Percentiles rank a stretch among this genome's conserved stretches.
Evolutionary conservation across 1,140 invertebrate species (phyloP).

Genomic region (Drosophila sturtevanti): DNA sequence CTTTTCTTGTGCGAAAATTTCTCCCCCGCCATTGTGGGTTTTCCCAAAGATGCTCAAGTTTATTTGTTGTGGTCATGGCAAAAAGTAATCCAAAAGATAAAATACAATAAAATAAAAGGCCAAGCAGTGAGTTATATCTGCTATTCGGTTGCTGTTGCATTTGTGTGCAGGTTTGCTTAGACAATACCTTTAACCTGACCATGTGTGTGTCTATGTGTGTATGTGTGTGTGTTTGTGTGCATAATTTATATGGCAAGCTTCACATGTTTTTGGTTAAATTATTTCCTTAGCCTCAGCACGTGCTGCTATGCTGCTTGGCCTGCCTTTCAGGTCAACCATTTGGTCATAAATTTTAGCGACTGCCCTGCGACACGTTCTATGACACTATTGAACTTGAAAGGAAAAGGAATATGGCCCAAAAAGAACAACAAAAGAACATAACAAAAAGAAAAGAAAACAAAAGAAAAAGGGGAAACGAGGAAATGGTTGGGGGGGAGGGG

Average conservation of each 20-base stretch:
- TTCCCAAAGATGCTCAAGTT: constrained; percentile 74
- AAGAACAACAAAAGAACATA: constrained; percentile 46
- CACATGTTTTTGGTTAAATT: constrained; percentile 80
- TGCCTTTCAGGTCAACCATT: constrained; percentile 70
- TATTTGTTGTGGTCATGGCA: constrained; percentile 81
- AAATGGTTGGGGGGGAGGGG: no score
- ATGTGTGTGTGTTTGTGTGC: constrained; percentile 50
- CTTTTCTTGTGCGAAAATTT: constrained; percentile 29
- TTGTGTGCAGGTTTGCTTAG: constrained; percentile 66
- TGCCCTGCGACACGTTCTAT: constrained; percentile 77
- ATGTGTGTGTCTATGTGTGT: constrained; percentile 38
- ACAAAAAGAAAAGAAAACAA: not conserved
- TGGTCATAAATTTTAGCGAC: constrained; percentile 75
- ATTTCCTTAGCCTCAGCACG: constrained; percentile 68
- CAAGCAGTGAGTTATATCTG: constrained; percentile 74
- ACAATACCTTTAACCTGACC: constrained; percentile 70
- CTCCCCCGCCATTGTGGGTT: constrained; percentile 33
- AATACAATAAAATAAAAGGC: constrained; percentile 82
- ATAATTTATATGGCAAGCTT: constrained; percentile 76
- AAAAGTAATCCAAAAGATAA: constrained; percentile 81
- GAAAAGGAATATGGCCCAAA: constrained; percentile 48
- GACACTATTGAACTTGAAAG: constrained; percentile 79
- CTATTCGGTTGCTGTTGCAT: constrained; percentile 41
- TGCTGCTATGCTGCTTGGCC: constrained; percentile 46
- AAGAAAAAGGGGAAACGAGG: no score